Percentiles rank a stretch among this genome's conserved stretches.
phyloP scores from a whole-genome alignment of 2,888 invertebrate species.

The Epinotia ramella region DNA sequence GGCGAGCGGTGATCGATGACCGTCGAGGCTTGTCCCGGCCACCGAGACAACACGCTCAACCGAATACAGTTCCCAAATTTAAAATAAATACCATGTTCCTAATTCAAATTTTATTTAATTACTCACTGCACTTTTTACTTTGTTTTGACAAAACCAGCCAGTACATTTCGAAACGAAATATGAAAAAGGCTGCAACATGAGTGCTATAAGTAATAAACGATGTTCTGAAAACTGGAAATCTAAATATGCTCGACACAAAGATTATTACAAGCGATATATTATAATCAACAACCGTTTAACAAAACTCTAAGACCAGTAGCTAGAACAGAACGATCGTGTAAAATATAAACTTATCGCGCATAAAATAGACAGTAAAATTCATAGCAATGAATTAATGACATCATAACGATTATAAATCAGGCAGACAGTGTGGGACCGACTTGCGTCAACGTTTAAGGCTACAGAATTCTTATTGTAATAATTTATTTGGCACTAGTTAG shows the following conservation, averaged over 20 bases:
- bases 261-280: not conserved
- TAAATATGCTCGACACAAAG: constrained; percentile 11
- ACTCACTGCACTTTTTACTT: constrained; percentile 52
- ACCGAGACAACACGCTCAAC: constrained; percentile 66
- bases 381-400: constrained; percentile 58
- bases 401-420: constrained; percentile 66
- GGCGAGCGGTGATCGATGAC: constrained; percentile 79
- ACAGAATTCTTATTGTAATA: constrained; percentile 78
- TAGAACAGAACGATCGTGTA: not conserved
- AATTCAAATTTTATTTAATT: constrained; percentile 64
- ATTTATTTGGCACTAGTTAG: constrained; percentile 78
- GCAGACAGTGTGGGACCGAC: constrained; percentile 79
- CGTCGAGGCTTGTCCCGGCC: constrained; percentile 68
- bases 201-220: not conserved
- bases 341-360: constrained; percentile 25
- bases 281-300: constrained; percentile 1
- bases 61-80: constrained; percentile 70
- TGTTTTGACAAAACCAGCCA: constrained; percentile 5
- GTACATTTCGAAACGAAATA: constrained; percentile 1
- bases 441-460: constrained; percentile 63
- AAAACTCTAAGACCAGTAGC: constrained; percentile 22
- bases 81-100: constrained; percentile 65
- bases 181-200: not conserved
- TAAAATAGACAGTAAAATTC: constrained; percentile 46
- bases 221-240: constrained; percentile 11